These are phyloP conservation scores for Drosophila auraria DNA, from an alignment of 1,140 invertebrate genomes.

Conservation along the genomic window DNA sequence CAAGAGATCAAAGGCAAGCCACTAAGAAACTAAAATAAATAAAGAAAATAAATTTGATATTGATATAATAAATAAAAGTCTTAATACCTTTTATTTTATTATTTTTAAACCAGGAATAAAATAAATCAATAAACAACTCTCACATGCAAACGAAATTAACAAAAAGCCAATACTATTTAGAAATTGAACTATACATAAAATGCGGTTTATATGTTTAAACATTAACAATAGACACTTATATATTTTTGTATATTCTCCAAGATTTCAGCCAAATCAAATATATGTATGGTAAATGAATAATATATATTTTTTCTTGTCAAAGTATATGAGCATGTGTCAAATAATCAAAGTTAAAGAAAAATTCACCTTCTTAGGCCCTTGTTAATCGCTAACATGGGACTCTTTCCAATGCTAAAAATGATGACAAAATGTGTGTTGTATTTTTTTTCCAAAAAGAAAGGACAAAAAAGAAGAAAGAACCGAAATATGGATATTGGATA, in stretches of 20 bases:
- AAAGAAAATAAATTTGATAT: neutral
- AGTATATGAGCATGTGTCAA: constrained; percentile 39
- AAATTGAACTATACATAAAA: constrained; percentile 10
- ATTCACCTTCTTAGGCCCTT: constrained; percentile 94
- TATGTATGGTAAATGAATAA: constrained; percentile 7
- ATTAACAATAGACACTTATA: constrained; percentile 28
- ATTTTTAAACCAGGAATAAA: neutral
- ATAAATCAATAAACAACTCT: constrained; percentile 1
- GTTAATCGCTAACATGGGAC: constrained; percentile 93
- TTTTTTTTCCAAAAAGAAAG: constrained; percentile 29
- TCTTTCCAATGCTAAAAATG: constrained; percentile 87
- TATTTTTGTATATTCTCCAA: constrained; percentile 15
- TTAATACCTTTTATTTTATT: too few relatives aligned
- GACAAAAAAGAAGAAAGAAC: constrained; percentile 62
- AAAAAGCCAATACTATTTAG: constrained; percentile 6
- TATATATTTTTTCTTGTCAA: constrained; percentile 3
- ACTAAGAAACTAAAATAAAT: neutral
- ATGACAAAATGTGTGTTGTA: constrained; percentile 54
- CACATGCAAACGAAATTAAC: constrained; percentile 21
- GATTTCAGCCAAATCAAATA: constrained; percentile 19
- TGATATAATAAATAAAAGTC: too few relatives aligned
- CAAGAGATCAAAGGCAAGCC: neutral
- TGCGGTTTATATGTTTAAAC: constrained; percentile 2
- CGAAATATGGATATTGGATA: constrained; percentile 34
- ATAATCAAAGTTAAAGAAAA: constrained; percentile 69